Evolutionary conservation across 2,888 invertebrate species (phyloP), one percentile per base, ranked within the genome.

Genomic region (Anthoptus insignis): DNA sequence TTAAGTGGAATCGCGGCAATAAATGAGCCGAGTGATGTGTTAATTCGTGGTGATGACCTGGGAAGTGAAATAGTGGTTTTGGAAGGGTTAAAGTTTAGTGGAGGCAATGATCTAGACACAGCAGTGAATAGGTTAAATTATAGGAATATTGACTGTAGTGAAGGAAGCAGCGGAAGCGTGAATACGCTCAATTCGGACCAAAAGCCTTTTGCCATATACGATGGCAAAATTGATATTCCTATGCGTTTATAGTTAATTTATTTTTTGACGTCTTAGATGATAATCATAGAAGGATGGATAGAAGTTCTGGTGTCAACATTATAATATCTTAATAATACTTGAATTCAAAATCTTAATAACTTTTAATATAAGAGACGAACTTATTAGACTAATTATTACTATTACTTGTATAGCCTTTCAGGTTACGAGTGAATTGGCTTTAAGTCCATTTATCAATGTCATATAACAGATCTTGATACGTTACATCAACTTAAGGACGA

Each of bases 181-280:
- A 2, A n/a, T 2, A 19, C 42, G 11, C 19, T 9, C 19, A 11
- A 66, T 53, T 69, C 65, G 49, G 74, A 76, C 66, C 68, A 73
- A 67, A 64, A 60, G 65, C 80, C 80, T 65, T 84, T 76, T 68
- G 77, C 79, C 39, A 82, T 83, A 73, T 82, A 80, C 71, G 82
- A 83, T 66, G 81, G 82, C 59, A 80, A 76, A 76, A 78, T 83
- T 66, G 79, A 83, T 83, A 80, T 82, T 80, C 80, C 82, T 78
- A 76, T 77, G 78, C 75, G 79, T 77, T 78, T 78, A 65, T 79
- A 76, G 78, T 69, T 69, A 70, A 59, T 69, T 71, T 71, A 72
- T 72, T 52, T 53, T 60, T 58, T 63, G 13, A 34, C 27, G 14
- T 22, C 27, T 32, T 59, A 34, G 63, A 11, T 42, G 1, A 19